Evolutionary conservation across 1,140 invertebrate species (phyloP).

Genomic region (Drosophila lowei): DNA sequence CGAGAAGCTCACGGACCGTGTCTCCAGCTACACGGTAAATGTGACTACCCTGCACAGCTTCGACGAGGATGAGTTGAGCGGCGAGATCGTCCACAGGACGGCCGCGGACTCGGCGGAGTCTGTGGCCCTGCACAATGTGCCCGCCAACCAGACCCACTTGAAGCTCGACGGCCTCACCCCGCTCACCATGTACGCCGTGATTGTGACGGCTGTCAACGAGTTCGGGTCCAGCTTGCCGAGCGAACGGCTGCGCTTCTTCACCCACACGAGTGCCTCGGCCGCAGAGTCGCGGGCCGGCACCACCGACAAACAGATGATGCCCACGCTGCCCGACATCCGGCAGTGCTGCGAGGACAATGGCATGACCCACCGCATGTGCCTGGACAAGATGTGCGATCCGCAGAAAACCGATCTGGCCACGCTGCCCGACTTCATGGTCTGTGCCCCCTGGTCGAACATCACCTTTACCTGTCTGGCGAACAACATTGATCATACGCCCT

Average conservation of each 20-base stretch:
- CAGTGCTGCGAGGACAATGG: slow-evolving; percentile 89
- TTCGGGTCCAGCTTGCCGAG: slow-evolving; percentile 90
- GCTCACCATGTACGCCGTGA: slow-evolving; percentile 92
- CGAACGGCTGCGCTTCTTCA: slow-evolving; percentile 85
- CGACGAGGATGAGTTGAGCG: slow-evolving; percentile 83
- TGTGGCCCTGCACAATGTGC: slow-evolving; percentile 83
- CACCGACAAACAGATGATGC: slow-evolving; percentile 62
- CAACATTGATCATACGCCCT: slow-evolving; percentile 91
- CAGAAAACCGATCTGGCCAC: slow-evolving; percentile 86
- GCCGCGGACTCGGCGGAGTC: slow-evolving; percentile 19
- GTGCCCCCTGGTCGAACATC: slow-evolving; percentile 91
- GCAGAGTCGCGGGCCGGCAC: slow-evolving; percentile 54
- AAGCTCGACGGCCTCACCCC: slow-evolving; percentile 86
- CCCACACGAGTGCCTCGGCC: slow-evolving; percentile 67
- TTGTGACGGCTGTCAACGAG: slow-evolving; percentile 88
- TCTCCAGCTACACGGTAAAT: slow-evolving; percentile 89
- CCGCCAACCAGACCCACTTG: slow-evolving; percentile 85
- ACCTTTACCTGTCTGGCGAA: slow-evolving; percentile 92
- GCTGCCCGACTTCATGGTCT: slow-evolving; percentile 91
- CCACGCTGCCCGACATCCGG: slow-evolving; percentile 87
- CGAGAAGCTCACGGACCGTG: slow-evolving; percentile 85
- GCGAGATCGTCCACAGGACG: slow-evolving; percentile 41
- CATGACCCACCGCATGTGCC: slow-evolving; percentile 88
- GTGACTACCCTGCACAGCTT: slow-evolving; percentile 88
- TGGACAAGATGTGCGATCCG: slow-evolving; percentile 91